Base-by-base conservation (phyloP, 1,140 invertebrate species). In the Ectropis grisescens region DNA sequence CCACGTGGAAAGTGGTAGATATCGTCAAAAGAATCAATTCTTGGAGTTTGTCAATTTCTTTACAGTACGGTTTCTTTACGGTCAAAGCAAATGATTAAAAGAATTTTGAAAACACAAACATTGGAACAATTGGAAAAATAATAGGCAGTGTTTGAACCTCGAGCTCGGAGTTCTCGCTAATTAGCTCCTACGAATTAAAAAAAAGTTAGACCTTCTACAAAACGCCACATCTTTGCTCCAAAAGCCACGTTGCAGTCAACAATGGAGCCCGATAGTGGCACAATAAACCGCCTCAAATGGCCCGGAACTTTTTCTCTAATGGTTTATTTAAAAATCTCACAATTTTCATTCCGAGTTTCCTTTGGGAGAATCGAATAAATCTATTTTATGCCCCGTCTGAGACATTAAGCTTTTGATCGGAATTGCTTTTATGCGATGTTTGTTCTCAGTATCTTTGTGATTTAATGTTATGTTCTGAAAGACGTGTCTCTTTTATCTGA, bases 271-370 rank as follows among this genome's bases (percentile, higher is more conserved):
- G 55, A 69, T 68, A 62, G 61, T 66, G 58, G 49, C 55, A 69
- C 71, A 68, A 74, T 79, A 69, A 65, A 65, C 68, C 64, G 58
- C 71, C 66, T 68, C 59, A 76, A 80, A 80, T 74, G 67, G 62
- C 43, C 62, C 67, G 71, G 71, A 80, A 80, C 75, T 79, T 79
- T 78, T 76, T 75, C 66, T 71, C 49, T 76, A 72, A 72, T 72
- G 71, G 66, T 80, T 76, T 76, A 75, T 80, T 80, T 80, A 75
- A 80, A 76, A 80, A 75, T 75, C 59, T 57, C 43, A 70, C 60
- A 65, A 60, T 76, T 76, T 75, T 65, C 64, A 70, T 75, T 75
- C 58, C 53, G 66, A 69, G 50, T 67, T 66, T 72, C 58, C 59
- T 62, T 67, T 53, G 38, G 39, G n/a, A n/a, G n/a, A 54, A 43